Conservation (phyloP, 2,113 vertebrate genomes). For the Corapipo altera region DNA sequence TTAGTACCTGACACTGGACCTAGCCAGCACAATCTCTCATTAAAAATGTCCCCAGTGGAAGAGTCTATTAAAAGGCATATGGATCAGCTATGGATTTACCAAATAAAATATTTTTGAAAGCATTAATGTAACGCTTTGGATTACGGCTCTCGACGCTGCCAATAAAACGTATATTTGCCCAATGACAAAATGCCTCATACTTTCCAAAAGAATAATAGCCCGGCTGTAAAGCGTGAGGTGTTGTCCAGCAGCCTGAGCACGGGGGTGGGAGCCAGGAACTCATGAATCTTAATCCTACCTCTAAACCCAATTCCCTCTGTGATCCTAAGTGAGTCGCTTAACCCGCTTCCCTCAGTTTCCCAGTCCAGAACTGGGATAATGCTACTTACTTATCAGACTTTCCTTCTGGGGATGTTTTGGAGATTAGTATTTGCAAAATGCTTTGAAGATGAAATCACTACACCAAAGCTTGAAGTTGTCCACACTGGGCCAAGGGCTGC, state of each 20-base stretch:
- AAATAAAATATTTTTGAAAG: slow-evolving; percentile 70
- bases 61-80: slow-evolving; percentile 80
- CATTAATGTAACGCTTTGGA: slow-evolving; percentile 49
- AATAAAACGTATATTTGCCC: slow-evolving; percentile 49
- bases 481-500: not conserved
- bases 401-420: slow-evolving; percentile 55
- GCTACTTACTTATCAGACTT: slow-evolving; percentile 62
- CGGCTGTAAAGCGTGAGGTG: slow-evolving; percentile 17
- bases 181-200: slow-evolving; percentile 60
- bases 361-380: slow-evolving; percentile 38
- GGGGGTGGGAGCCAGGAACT: slow-evolving; percentile 36
- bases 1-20: slow-evolving; percentile 87
- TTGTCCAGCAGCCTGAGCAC: slow-evolving; percentile 27
- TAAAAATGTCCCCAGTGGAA: slow-evolving; percentile 85
- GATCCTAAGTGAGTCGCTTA: slow-evolving; percentile 30
- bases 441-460: slow-evolving; percentile 65
- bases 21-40: slow-evolving; percentile 84
- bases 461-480: not conserved
- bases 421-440: slow-evolving; percentile 50
- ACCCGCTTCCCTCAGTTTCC: slow-evolving; percentile 39
- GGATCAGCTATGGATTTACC: slow-evolving; percentile 62
- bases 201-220: slow-evolving; percentile 62
- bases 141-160: not conserved
- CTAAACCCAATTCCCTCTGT: slow-evolving; percentile 50
- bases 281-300: slow-evolving; percentile 54